A percentile compares a stretch with the other conserved stretches of the same genome.
These are phyloP conservation scores for Macropis europaea DNA, from an alignment of 2,888 invertebrate genomes.

Conservation along the genomic window DNA sequence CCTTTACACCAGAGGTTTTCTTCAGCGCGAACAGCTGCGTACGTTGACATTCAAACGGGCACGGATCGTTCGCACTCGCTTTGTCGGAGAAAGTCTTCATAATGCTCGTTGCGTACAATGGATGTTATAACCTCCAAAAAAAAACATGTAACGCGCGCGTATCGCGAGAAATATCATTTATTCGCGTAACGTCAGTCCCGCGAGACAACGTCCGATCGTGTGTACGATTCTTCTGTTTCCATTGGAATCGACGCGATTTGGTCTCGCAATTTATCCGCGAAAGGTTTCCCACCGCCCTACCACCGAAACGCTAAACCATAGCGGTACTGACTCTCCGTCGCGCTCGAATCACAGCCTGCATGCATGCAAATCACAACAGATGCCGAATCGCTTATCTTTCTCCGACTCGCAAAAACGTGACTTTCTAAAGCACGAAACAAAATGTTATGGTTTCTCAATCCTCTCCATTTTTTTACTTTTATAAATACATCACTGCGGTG, in stretches of 20 bases:
- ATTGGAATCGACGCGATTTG: slow-evolving; percentile 9
- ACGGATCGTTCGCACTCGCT: slow-evolving; percentile 28
- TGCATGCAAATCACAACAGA: not conserved
- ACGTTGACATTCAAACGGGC: slow-evolving; percentile 33
- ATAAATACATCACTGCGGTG: too few species aligned
- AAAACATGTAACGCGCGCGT: slow-evolving; percentile 24
- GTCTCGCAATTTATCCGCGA: slow-evolving; percentile 10
- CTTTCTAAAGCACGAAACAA: too few species aligned
- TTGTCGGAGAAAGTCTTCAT: slow-evolving; percentile 58
- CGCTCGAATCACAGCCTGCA: slow-evolving; percentile 13
- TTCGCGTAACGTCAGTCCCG: slow-evolving; percentile 14
- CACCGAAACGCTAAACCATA: slow-evolving; percentile 19
- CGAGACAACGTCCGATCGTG: not conserved
- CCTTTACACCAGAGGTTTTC: slow-evolving; percentile 25
- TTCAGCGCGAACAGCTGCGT: slow-evolving; percentile 33
- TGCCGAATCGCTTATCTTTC: not conserved
- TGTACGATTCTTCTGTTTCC: not conserved
- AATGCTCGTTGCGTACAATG: slow-evolving; percentile 46
- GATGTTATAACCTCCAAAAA: slow-evolving; percentile 53
- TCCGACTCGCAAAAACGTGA: not conserved
- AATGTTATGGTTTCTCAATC: too few species aligned
- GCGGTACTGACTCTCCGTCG: slow-evolving; percentile 17
- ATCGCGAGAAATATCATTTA: not conserved
- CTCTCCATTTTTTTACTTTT: too few species aligned
- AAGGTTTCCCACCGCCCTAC: slow-evolving; percentile 20